Evolutionary conservation across 2,888 invertebrate genomes (phyloP), one percentile per base, ranked within the genome.

Genomic region (Entomobrya multifasciata): DNA sequence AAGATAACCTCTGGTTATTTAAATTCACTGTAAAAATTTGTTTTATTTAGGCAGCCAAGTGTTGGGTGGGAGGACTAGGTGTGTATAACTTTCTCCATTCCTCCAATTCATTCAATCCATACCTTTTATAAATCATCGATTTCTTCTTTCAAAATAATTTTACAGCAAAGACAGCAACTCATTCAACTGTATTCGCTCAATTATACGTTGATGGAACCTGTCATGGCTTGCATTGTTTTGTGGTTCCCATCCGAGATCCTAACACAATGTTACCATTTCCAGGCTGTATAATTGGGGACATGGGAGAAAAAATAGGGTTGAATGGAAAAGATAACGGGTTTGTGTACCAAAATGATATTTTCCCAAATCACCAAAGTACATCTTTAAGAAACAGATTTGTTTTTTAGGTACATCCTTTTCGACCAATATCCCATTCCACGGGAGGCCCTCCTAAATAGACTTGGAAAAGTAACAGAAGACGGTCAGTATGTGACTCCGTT

Each of bases 311-410:
- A 93, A 95, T 96, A 70, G 98, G 98, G 10, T 94, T 97, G 74
- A 96, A 98, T 92, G 98, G 97, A 3, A 95, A 98, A 87, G 98
- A 98, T 92, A 98, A 98, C 93, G 98, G 98, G 95, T 96, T 25
- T 52, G 17, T 60, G 25, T 11, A 57, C 22, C 25, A 13, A 13
- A 62, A 62, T 20, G 13, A 10, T 62, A 8, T 52, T 52, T 52
- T 17, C 17, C 1, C 52, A 11, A 57, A 57, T 17, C 20, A 17
- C 11, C 17, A 88, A 47, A 47, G 47, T 47, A n/a, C 13, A 3
- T 86, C 0, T n/a, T n/a, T n/a, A n/a, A n/a, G n/a, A n/a, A n/a
- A n/a, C n/a, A n/a, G n/a, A n/a, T n/a, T n/a, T n/a, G n/a, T n/a
- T n/a, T n/a, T n/a, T n/a, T n/a, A n/a, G 36, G 36, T 82, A 79